Conservation (phyloP, 2,888 invertebrate species). For the Trichogramma evanescens region DNA sequence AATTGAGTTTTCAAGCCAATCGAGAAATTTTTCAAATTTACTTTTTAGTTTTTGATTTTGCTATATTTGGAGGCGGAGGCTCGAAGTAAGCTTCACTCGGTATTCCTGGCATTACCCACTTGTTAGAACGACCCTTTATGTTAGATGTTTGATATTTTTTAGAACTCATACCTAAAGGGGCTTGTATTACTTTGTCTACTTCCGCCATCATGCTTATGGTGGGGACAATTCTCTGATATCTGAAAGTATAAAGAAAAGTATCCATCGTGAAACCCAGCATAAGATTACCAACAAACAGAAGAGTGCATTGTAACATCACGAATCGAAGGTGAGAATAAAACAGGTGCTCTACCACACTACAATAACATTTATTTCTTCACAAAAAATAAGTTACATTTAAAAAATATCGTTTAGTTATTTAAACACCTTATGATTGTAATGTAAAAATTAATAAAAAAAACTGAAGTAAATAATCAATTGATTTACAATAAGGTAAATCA, state of each 20-base stretch:
- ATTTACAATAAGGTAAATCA: conserved; percentile 2
- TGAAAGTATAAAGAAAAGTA: conserved; percentile 32
- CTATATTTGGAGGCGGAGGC: conserved; percentile 34
- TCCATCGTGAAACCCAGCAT: not conserved
- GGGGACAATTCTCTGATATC: conserved; percentile 32
- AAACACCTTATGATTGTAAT: not conserved
- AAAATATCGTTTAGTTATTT: conserved; percentile 5
- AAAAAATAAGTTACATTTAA: conserved; percentile 22
- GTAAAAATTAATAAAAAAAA: conserved; percentile 7
- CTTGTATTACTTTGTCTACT: conserved; percentile 5
- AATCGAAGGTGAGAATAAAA: conserved; percentile 17
- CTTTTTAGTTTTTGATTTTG: conserved; percentile 34
- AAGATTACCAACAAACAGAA: conserved; percentile 5
- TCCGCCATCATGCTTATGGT: conserved; percentile 27
- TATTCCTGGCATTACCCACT: conserved; percentile 42
- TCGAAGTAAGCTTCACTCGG: conserved; percentile 36
- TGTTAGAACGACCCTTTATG: conserved; percentile 43
- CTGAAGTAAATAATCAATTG: not conserved
- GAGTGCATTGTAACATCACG: not conserved
- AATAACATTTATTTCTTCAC: conserved; percentile 32
- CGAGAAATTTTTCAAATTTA: conserved; percentile 19
- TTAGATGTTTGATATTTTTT: conserved; percentile 45
- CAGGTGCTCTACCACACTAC: conserved; percentile 20
- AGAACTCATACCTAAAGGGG: conserved; percentile 14
- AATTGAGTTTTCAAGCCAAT: no score